Evolutionary conservation across 2,113 vertebrate species (phyloP), one percentile per base, ranked within the genome.

Genomic region (Callochromis pleurospilus): DNA sequence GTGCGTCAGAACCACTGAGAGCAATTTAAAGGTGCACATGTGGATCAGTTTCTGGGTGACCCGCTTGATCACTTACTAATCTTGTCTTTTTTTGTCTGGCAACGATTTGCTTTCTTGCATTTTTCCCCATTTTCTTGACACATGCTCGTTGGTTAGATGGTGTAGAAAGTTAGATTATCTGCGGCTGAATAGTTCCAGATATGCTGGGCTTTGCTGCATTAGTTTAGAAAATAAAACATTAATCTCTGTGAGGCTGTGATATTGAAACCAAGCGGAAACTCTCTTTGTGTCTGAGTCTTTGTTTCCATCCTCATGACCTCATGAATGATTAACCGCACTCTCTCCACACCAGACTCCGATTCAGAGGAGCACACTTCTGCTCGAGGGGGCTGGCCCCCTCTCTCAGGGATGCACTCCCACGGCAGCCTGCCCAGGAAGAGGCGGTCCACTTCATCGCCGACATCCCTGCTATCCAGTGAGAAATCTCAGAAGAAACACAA

Each of bases 331-430:
- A 85, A 94, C 75, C 5, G 4, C 31, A 33, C 70, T 94, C 60
- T 94, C 86, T 95, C 95, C 89, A n/a, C 95, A 94, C 95, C 97
- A 99, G 98, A 99, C 97, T 98, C 98, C 0, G 98, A 99, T 94
- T 98, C 98, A 90, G 98, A 99, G 91, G 98, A 98, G 33, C 97
- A 97, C 49, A 97, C 93, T 89, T 97, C 96, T 42, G 81, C 97
- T 92, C 97, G 96, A 95, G 96, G 97, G 3, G 97, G 96, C 95
- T 99, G 98, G 98, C 93, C 97, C 2, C 95, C 93, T 10, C 97
- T 96, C 86, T 96, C 97, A 19, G 94, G 90, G 81, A 93, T 94
- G 81, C 97, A 94, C 82, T 87, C 96, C 5, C 95, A 95, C 77
- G 91, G 95, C 84, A 47, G 93, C 17, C 93, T 90, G 80, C 88